Percentiles rank a stretch among this genome's conserved stretches.
These are phyloP conservation scores for Petrocephalus schoutedeni DNA, from an alignment of 2,797 vertebrate genomes.

Conservation along the genomic window DNA sequence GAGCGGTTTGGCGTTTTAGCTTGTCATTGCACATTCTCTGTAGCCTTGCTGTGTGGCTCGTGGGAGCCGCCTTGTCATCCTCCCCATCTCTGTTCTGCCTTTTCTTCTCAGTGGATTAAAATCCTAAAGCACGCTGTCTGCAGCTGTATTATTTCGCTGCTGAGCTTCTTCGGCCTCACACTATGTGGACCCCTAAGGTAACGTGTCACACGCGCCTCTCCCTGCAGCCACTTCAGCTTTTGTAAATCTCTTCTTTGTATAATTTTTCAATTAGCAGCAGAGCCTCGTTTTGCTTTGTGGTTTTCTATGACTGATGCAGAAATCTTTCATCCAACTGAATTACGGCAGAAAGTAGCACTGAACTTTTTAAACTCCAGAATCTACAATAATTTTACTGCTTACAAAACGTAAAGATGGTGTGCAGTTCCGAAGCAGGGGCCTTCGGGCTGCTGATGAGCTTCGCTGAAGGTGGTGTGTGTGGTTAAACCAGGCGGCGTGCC, in stretches of 20 bases:
- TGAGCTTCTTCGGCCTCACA: constrained; percentile 95
- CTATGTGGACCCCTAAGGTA: constrained; percentile 97
- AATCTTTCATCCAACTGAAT: neutral
- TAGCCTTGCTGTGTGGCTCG: neutral
- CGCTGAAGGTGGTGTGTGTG: neutral
- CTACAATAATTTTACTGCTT: neutral
- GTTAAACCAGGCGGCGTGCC: neutral
- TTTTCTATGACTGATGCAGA: neutral
- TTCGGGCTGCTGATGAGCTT: neutral
- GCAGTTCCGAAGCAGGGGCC: neutral
- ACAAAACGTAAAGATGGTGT: neutral
- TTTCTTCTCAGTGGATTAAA: constrained; percentile 83
- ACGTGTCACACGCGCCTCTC: constrained; percentile 28
- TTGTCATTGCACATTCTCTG: neutral
- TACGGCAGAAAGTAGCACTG: neutral
- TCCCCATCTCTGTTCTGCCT: neutral
- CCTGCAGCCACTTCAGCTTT: neutral
- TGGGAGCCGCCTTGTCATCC: neutral
- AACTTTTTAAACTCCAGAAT: neutral
- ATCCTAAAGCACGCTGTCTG: constrained; percentile 87
- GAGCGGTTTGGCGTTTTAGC: neutral
- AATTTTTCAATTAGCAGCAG: neutral
- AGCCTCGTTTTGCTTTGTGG: neutral
- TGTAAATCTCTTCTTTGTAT: neutral
- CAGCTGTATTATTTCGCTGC: constrained; percentile 85